phyloP scores from a whole-genome alignment of 2,888 invertebrate genomes.

The Hemaris fuciformis region DNA sequence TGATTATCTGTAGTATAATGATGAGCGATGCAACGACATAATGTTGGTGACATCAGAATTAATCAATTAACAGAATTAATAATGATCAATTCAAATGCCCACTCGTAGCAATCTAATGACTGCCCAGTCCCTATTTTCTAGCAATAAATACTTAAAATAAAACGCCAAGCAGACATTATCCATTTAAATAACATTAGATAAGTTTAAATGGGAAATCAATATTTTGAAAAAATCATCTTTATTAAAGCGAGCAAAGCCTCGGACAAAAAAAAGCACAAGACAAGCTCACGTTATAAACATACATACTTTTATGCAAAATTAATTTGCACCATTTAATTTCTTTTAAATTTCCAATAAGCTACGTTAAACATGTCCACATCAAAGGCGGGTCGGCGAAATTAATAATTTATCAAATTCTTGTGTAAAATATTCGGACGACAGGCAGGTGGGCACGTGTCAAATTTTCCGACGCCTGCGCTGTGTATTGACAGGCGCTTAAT shows the following conservation, averaged over 20 bases:
- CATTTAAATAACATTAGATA: no score
- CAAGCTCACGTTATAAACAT: background rate
- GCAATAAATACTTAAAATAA: no score
- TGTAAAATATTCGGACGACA: background rate
- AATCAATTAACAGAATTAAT: no score
- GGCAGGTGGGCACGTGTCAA: background rate
- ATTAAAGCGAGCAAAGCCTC: background rate
- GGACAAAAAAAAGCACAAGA: background rate
- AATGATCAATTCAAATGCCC: no score
- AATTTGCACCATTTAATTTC: background rate
- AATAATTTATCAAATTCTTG: background rate
- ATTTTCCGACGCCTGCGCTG: background rate
- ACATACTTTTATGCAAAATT: background rate
- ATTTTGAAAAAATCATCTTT: no score
- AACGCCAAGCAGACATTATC: no score
- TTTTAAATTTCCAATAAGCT: background rate
- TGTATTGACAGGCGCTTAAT: slow-evolving; percentile 43
- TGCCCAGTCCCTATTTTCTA: no score
- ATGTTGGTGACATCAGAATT: no score
- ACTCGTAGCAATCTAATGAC: no score
- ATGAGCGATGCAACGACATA: no score
- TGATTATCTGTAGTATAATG: no score
- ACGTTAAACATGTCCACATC: background rate
- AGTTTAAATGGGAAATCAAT: no score
- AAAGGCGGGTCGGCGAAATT: background rate